These are phyloP conservation scores for Genyomyrus donnyi DNA, from an alignment of 2,113 vertebrate species.

Conservation along the genomic window DNA sequence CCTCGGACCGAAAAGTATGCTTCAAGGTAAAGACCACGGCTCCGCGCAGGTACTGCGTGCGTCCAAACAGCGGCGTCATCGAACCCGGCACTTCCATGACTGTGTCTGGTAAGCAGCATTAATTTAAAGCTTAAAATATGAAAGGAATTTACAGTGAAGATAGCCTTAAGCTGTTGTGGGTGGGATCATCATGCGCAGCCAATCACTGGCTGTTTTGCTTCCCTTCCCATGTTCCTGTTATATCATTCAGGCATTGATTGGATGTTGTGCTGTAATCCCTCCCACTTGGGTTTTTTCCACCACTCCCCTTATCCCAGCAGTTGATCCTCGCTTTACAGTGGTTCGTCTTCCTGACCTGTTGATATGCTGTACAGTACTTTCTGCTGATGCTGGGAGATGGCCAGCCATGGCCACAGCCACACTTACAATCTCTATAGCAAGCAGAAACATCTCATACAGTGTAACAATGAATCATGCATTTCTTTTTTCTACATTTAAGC, in stretches of 20 bases:
- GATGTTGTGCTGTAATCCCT: neutral
- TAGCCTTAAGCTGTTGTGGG: neutral
- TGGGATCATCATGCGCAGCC: neutral
- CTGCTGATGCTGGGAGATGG: neutral
- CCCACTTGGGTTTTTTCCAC: neutral
- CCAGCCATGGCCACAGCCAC: no score
- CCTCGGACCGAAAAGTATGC: conserved; percentile 80
- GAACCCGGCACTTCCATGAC: conserved; percentile 70
- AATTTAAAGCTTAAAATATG: neutral
- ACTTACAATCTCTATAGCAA: neutral
- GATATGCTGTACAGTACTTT: neutral
- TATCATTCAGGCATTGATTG: neutral
- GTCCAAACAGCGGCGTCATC: conserved; percentile 81
- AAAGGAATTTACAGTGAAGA: neutral
- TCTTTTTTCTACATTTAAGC: neutral
- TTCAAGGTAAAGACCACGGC: conserved; percentile 91
- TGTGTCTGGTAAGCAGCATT: conserved; percentile 67
- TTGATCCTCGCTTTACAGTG: neutral
- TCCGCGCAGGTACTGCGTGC: conserved; percentile 79
- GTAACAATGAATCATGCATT: neutral
- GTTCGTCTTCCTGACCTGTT: neutral
- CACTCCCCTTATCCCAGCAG: neutral
- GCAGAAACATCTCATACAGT: neutral
- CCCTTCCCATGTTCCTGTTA: neutral
- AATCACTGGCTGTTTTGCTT: neutral